phyloP scores from a whole-genome alignment of 2,888 invertebrate genomes.

The Nudaria mundana region DNA sequence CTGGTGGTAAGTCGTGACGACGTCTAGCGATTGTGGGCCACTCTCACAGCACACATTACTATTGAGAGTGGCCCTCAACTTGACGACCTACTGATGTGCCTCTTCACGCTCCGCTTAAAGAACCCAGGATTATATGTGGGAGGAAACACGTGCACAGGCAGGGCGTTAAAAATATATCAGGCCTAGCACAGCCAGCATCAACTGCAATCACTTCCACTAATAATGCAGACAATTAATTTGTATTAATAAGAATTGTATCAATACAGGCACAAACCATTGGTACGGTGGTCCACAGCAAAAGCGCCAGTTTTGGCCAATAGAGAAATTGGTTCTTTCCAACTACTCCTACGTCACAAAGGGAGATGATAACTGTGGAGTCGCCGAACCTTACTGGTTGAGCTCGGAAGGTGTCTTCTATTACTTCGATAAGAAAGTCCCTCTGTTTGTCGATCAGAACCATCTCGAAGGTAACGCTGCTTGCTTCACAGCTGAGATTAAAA shows the following conservation, averaged over 20 bases:
- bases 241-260: neutral
- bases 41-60: no score
- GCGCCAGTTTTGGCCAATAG: constrained; percentile 83
- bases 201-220: no score
- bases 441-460: constrained; percentile 85
- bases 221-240: neutral
- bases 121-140: no score
- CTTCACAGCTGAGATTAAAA: constrained; percentile 68
- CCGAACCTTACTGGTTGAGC: constrained; percentile 85
- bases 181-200: no score
- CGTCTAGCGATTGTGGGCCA: no score
- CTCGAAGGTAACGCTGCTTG: constrained; percentile 68
- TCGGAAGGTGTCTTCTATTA: constrained; percentile 84
- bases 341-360: constrained; percentile 82
- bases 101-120: no score
- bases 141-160: no score
- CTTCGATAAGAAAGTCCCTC: constrained; percentile 82
- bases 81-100: no score
- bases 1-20: no score
- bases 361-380: constrained; percentile 78
- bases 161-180: no score
- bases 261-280: constrained; percentile 76
- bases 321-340: constrained; percentile 70
- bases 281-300: constrained; percentile 83
- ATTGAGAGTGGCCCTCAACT: no score